phyloP scores from a whole-genome alignment of 2,113 vertebrate species.

The Callocephalon fimbriatum region DNA sequence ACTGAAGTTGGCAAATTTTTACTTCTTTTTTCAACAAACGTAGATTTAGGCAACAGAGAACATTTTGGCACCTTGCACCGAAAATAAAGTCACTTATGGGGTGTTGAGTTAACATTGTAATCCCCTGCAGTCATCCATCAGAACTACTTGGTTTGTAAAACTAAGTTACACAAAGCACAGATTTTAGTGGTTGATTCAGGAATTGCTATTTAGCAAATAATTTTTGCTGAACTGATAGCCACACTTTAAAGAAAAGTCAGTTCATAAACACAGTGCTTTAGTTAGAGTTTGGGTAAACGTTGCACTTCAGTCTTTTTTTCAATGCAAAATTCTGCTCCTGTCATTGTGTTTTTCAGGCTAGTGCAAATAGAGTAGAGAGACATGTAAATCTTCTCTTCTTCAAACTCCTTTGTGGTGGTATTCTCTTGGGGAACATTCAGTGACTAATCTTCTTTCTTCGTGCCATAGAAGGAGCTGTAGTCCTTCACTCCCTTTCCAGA shows the following conservation, averaged over 20 bases:
- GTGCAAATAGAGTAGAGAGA: neutral
- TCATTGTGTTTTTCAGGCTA: neutral
- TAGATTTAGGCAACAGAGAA: neutral
- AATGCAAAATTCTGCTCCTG: neutral
- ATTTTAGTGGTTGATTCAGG: neutral
- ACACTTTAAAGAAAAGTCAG: neutral
- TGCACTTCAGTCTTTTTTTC: neutral
- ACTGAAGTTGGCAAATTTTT: neutral
- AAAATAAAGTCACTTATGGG: neutral
- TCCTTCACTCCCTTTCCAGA: neutral
- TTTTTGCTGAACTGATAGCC: neutral
- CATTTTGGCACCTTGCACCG: neutral
- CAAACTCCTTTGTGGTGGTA: neutral
- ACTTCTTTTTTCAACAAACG: neutral
- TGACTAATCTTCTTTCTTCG: neutral
- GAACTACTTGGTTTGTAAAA: neutral
- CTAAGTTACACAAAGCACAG: neutral
- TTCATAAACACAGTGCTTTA: neutral
- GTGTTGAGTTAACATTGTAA: neutral
- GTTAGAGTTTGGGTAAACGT: neutral
- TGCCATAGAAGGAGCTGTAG: neutral
- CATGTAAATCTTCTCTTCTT: neutral
- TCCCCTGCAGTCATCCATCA: neutral
- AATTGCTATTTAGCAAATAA: accelerated
- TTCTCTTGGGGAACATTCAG: neutral